These are phyloP conservation scores for Atherinomorus stipes DNA, from an alignment of 2,113 vertebrate genomes.

Conservation along the genomic window DNA sequence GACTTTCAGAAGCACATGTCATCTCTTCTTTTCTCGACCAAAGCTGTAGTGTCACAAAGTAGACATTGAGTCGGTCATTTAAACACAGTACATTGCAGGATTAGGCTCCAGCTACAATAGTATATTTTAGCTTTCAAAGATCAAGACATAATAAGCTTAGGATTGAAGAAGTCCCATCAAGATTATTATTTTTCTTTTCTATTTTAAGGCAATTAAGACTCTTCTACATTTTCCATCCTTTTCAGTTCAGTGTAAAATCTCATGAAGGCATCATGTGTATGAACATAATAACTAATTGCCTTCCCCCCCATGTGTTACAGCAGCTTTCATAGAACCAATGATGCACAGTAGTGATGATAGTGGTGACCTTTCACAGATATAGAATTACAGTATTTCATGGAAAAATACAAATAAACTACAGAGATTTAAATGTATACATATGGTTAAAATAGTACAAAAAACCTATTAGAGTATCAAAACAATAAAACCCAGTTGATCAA, in stretches of 20 bases:
- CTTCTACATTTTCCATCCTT: slow-evolving; percentile 21
- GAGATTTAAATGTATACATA: too few species aligned
- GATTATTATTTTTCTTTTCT: slow-evolving; percentile 41
- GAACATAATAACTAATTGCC: not conserved
- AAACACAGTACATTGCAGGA: slow-evolving; percentile 6
- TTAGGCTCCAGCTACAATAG: slow-evolving; percentile 15
- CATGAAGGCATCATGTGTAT: not conserved
- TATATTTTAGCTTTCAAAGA: slow-evolving; percentile 46
- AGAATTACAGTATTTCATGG: too few species aligned
- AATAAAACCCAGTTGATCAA: too few species aligned
- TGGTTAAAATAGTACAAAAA: too few species aligned
- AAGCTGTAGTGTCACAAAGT: slow-evolving; percentile 14
- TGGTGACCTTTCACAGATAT: too few species aligned
- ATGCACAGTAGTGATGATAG: too few species aligned
- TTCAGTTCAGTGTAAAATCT: slow-evolving; percentile 6
- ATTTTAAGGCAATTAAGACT: slow-evolving; percentile 49
- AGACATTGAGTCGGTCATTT: slow-evolving; percentile 51
- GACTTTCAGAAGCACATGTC: slow-evolving; percentile 64
- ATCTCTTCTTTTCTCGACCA: slow-evolving; percentile 46
- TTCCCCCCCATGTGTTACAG: too few species aligned
- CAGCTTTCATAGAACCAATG: too few species aligned
- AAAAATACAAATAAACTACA: too few species aligned
- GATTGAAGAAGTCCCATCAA: slow-evolving; percentile 34
- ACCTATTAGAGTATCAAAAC: too few species aligned
- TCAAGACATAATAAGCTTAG: slow-evolving; percentile 56